Conservation (phyloP, 2,113 vertebrate species). For the Equus przewalskii region DNA sequence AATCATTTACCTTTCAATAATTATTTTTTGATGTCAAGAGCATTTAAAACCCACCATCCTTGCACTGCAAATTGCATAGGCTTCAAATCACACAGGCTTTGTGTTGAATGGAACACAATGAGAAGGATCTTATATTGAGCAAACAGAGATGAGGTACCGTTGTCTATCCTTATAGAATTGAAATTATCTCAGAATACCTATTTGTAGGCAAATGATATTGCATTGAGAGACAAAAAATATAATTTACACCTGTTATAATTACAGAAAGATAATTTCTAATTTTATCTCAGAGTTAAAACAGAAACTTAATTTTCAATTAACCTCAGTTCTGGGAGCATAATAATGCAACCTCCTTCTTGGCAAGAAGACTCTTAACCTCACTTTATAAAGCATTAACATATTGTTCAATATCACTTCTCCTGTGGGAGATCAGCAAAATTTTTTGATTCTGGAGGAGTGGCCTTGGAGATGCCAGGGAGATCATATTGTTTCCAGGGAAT, state of each 20-base stretch:
- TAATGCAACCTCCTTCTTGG: constrained; percentile 16
- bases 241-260: constrained; percentile 9
- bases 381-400: constrained; percentile 30
- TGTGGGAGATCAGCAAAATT: constrained; percentile 33
- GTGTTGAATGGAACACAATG: neutral
- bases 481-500: neutral
- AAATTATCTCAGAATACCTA: neutral
- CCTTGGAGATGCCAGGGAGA: neutral
- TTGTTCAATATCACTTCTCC: neutral
- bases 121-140: constrained; percentile 12
- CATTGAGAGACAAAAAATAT: constrained; percentile 33
- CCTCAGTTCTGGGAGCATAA: neutral
- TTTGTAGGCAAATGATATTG: neutral
- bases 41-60: constrained; percentile 32
- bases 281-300: constrained; percentile 47
- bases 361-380: constrained; percentile 43
- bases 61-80: constrained; percentile 5
- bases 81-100: constrained; percentile 5
- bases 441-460: constrained; percentile 3
- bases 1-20: constrained; percentile 55
- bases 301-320: constrained; percentile 43
- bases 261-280: neutral
- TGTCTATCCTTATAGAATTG: neutral
- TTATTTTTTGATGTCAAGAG: constrained; percentile 52
- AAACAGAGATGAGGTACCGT: neutral